Base-by-base conservation (phyloP, 2,888 invertebrate genomes). In the Gari tellinella region DNA sequence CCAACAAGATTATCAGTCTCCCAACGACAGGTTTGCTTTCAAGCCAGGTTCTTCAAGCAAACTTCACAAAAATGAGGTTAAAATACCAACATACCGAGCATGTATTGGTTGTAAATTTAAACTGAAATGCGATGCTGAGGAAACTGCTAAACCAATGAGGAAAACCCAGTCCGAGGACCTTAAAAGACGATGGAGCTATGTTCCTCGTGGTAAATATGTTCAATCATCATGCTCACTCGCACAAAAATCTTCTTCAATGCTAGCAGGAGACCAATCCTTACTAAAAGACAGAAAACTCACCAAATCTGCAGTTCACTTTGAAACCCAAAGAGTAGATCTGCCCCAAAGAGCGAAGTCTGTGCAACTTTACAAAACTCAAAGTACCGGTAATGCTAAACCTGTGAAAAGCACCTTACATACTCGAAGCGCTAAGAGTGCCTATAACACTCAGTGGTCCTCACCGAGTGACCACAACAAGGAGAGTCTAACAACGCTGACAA, bases 81-180 rank as follows among this genome's bases (percentile, higher is more conserved):
- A 65, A 26, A 68, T 56, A 3, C 76, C 76, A 17, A 67, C 69
- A 0, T 72, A 80, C 52, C 56, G 81, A 15, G 58, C 49, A 14
- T 84, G 84, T 64, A 61, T 67, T 1, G 81, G 83, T n/a, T 84
- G 85, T 61, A 80, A 81, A 45, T 78, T 64, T 60, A 82, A 77
- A 67, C 49, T 84, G 8, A 82, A 75, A 55, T 72, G 74, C 41
- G 55, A 63, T 4, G 67, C 53, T 37, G 73, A 73, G 37, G 72
- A 66, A 41, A 57, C 62, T 12, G 43, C 61, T 12, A 63, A 57
- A 31, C 25, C 62, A 8, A 40, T 58, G 26, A 31, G 57, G 19
- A 61, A 26, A 49, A 41, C 45, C 25, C 57, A n/a, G 46, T 55
- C 61, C 14, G 72, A 63, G 15, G 63, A 53, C 19, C 38, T 64